Conservation (phyloP, 2,888 invertebrate species). For the Calliscelio sp. region DNA sequence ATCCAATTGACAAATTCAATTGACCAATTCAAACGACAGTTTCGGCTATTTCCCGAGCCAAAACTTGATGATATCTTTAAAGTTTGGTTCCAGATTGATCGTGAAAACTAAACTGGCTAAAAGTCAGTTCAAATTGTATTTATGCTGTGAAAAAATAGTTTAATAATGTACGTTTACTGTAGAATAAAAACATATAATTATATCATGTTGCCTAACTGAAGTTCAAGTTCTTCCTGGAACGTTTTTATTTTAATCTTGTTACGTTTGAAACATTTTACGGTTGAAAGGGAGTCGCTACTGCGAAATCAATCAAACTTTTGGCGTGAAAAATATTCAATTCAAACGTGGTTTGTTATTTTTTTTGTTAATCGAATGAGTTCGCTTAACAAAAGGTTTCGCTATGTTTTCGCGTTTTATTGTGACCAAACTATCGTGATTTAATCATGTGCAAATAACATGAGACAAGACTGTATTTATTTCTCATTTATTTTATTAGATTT, state of each 20-base stretch:
- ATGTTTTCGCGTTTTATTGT: not conserved
- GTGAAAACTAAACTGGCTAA: not conserved
- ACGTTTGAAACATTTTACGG: not conserved
- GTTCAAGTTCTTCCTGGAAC: no score
- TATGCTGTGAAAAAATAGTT: not conserved
- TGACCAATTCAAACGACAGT: constrained; percentile 31
- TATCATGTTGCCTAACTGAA: no score
- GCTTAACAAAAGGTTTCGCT: not conserved
- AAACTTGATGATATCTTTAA: constrained; percentile 34
- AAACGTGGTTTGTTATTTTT: constrained; percentile 1
- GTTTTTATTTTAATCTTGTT: not conserved
- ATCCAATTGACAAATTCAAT: constrained; percentile 56
- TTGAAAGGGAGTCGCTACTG: not conserved
- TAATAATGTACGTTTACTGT: not conserved
- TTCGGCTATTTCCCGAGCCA: not conserved
- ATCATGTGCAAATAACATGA: no score
- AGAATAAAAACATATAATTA: not conserved
- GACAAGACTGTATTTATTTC: no score
- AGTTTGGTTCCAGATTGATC: not conserved
- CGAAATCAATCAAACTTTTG: not conserved
- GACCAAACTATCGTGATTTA: not conserved
- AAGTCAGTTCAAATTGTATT: constrained; percentile 5
- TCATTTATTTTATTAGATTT: no score
- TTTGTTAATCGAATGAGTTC: constrained; percentile 12
- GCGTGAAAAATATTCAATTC: constrained; percentile 1